These are phyloP conservation scores for Drosophila takahashii DNA, from an alignment of 1,140 invertebrate species.

Conservation along the genomic window DNA sequence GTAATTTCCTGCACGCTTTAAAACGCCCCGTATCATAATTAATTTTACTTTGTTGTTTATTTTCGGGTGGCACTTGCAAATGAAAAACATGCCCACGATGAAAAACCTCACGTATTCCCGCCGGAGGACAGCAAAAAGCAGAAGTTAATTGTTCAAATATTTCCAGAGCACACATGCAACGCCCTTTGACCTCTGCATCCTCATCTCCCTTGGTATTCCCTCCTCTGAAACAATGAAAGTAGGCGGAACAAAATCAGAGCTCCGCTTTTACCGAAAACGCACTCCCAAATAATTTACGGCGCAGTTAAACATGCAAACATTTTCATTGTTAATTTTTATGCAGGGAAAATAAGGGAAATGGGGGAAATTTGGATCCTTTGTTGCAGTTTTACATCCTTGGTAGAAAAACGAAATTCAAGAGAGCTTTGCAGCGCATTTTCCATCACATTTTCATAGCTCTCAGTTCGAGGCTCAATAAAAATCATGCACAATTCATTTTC, in stretches of 20 bases:
- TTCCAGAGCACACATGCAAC: constrained; percentile 54
- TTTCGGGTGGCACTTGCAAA: constrained; percentile 9
- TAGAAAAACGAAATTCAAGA: constrained; percentile 12
- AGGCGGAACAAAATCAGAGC: constrained; percentile 5
- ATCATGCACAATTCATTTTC: constrained; percentile 40
- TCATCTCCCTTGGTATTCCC: no score
- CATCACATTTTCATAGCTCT: constrained; percentile 27
- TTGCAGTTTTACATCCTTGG: constrained; percentile 17
- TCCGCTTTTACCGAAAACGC: constrained; percentile 10
- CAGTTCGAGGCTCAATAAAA: constrained; percentile 39
- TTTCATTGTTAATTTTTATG: constrained; percentile 41
- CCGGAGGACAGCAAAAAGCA: constrained; percentile 40
- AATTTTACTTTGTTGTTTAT: constrained; percentile 36
- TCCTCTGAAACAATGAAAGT: constrained; percentile 10
- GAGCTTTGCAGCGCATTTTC: constrained; percentile 19
- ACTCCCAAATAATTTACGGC: constrained; percentile 34
- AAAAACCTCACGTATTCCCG: constrained; percentile 29
- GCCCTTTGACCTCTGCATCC: constrained; percentile 20
- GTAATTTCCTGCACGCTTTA: constrained; percentile 19
- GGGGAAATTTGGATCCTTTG: constrained; percentile 13
- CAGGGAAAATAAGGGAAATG: not conserved
- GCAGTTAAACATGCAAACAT: constrained; percentile 38
- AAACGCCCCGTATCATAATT: constrained; percentile 33
- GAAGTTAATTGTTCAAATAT: constrained; percentile 67
- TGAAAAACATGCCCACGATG: constrained; percentile 36